Base-by-base conservation (phyloP, 2,888 invertebrate species). In the Antheraea assamensis region DNA sequence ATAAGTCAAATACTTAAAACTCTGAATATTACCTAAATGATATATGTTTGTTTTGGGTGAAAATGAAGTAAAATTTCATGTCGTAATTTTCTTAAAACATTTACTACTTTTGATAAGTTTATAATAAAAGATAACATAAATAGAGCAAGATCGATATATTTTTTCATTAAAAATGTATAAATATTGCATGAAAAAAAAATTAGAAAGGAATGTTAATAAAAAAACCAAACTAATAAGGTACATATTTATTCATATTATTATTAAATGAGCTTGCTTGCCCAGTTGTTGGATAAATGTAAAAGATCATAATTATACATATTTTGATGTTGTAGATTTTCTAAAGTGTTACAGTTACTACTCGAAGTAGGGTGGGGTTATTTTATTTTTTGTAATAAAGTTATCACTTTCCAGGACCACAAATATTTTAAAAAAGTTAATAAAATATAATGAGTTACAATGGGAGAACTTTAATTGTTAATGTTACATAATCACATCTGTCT, bases 401-500 rank as follows among this genome's bases (percentile, higher is more conserved):
- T 24, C 58, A 31, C 10, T 35, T 35, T 68, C 2, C 68, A 35
- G 68, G 31, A 68, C 68, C 68, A 68, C n/a, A 68, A 35, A 73
- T 13, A 13, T 13, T 75, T 71, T 72, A 52, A 66, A 71, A 42
- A 27, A 68, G 35, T 68, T 35, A 71, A 71, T 64, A 52, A 47
- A 47, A 73, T 71, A 24, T n/a, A 7, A 55, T n/a, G 55, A 24
- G 24, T 58, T 58, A 24, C 13, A 58, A 58, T 73, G 74, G 77
- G 76, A 35, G 35, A 74, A 70, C 87, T 89, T 86, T 88, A 85
- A 81, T 83, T 87, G 86, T 87, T 88, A 83, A 88, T 87, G 87
- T 89, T 90, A 85, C 85, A 88, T 82, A 83, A 78, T 89, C 87
- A 89, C 90, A 89, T 87, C 88, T 84, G 78, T 87, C 87, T 92